These are phyloP conservation scores for Turdus rufiventris DNA, from an alignment of 2,113 vertebrate genomes.

Conservation along the genomic window DNA sequence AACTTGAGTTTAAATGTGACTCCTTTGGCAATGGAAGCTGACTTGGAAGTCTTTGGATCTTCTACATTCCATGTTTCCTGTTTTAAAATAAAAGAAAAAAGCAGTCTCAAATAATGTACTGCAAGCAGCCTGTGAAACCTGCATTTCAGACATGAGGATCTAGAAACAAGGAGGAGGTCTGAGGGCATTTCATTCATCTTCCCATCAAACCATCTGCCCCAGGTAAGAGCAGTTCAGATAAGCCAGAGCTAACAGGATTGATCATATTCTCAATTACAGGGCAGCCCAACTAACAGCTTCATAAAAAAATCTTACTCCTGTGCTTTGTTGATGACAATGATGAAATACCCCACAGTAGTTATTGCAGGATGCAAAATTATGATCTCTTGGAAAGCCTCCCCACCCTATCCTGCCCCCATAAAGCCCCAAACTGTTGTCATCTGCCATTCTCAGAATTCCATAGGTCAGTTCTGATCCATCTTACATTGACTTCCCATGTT, in stretches of 20 bases:
- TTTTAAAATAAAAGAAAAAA: conserved; percentile 34
- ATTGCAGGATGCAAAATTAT: background rate
- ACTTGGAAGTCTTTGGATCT: conserved; percentile 45
- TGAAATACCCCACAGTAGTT: background rate
- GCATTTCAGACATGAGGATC: background rate
- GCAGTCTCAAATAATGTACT: background rate
- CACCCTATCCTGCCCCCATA: too few relatives aligned
- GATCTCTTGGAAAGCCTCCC: background rate
- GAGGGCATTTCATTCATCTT: background rate
- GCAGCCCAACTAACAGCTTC: background rate
- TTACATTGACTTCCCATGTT: background rate
- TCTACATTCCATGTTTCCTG: background rate
- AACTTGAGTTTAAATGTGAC: background rate
- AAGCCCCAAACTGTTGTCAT: background rate
- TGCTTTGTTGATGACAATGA: background rate
- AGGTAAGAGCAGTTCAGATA: background rate
- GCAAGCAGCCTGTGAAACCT: background rate
- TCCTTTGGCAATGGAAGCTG: conserved; percentile 26
- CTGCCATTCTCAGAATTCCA: background rate
- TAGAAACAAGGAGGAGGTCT: background rate
- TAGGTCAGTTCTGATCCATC: background rate
- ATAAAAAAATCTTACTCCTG: background rate
- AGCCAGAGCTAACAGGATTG: background rate
- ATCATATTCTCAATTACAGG: background rate
- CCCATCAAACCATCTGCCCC: background rate